These are phyloP conservation scores for Hemicrepidius hirtus DNA, from an alignment of 2,888 invertebrate genomes.

Conservation along the genomic window DNA sequence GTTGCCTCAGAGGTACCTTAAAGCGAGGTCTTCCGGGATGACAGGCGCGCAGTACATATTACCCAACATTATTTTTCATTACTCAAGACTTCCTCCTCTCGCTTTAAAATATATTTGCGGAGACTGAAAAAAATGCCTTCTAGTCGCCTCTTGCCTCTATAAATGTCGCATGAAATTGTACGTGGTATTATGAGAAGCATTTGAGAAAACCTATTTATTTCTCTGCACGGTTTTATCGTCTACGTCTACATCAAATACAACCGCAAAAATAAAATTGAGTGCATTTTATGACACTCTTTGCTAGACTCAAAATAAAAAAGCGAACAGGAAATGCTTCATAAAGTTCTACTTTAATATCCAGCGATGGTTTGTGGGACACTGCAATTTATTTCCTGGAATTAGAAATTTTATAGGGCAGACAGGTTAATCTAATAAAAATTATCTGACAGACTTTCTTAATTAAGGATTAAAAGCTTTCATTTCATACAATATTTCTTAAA, in stretches of 20 bases:
- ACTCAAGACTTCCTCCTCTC: background rate
- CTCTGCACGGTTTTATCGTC: background rate
- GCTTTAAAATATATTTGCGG: conserved; percentile 12
- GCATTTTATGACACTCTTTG: conserved; percentile 20
- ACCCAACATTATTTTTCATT: conserved; percentile 23
- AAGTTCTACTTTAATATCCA: conserved; percentile 19
- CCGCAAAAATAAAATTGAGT: conserved; percentile 18
- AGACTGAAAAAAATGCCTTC: conserved; percentile 12
- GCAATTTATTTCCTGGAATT: conserved; percentile 20
- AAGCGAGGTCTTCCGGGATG: conserved; percentile 2
- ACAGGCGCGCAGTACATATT: conserved; percentile 11
- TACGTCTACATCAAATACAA: conserved; percentile 14
- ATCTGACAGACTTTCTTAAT: background rate
- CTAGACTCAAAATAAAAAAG: conserved; percentile 12
- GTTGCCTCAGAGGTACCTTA: conserved; percentile 18
- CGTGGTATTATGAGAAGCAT: conserved; percentile 5
- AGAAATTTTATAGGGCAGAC: background rate
- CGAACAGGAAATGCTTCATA: conserved; percentile 10
- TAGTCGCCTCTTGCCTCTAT: conserved; percentile 8
- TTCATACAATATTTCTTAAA: too few species aligned
- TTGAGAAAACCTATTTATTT: conserved; percentile 16
- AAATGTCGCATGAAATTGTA: conserved; percentile 26
- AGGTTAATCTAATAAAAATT: background rate
- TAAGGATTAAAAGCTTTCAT: too few species aligned
- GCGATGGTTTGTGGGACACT: conserved; percentile 16